These are phyloP conservation scores for Rhabdomys dilectus DNA, from an alignment of 2,113 vertebrate species.

Conservation along the genomic window DNA sequence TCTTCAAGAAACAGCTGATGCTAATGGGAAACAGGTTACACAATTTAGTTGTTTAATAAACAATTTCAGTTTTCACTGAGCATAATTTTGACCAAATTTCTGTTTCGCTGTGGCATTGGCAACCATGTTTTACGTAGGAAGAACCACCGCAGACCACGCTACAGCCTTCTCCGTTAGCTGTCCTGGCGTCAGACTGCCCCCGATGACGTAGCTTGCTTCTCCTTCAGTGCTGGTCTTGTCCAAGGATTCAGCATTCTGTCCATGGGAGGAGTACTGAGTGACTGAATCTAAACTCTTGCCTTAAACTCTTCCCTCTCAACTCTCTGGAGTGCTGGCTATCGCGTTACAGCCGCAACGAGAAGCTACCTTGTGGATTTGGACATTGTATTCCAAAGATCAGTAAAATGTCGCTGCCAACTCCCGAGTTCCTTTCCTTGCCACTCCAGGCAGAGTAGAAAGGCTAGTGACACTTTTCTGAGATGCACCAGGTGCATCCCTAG, in stretches of 20 bases:
- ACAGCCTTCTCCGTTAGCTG: constrained; percentile 20
- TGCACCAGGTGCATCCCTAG: constrained; percentile 51
- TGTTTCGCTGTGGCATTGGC: constrained; percentile 36
- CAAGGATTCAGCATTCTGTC: constrained; percentile 42
- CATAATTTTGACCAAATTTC: constrained; percentile 50
- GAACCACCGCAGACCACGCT: background rate
- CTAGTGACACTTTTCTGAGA: constrained; percentile 52
- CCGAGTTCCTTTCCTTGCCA: constrained; percentile 66
- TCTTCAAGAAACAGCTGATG: constrained; percentile 40
- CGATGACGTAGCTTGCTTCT: background rate
- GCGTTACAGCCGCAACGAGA: background rate
- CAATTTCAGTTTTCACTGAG: constrained; percentile 9
- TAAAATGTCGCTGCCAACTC: constrained; percentile 69
- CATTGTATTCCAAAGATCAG: constrained; percentile 76
- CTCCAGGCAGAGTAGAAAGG: background rate
- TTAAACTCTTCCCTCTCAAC: background rate
- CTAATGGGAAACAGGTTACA: constrained; percentile 43
- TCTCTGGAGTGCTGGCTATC: constrained; percentile 52
- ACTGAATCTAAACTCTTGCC: constrained; percentile 1
- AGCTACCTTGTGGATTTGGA: constrained; percentile 3
- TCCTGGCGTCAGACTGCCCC: background rate
- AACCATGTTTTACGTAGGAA: constrained; percentile 28
- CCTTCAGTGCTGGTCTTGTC: constrained; percentile 19
- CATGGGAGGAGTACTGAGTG: constrained; percentile 5
- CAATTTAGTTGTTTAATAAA: constrained; percentile 45